Evolutionary conservation across 2,113 vertebrate genomes (phyloP).

Genomic region (Progne subis): DNA sequence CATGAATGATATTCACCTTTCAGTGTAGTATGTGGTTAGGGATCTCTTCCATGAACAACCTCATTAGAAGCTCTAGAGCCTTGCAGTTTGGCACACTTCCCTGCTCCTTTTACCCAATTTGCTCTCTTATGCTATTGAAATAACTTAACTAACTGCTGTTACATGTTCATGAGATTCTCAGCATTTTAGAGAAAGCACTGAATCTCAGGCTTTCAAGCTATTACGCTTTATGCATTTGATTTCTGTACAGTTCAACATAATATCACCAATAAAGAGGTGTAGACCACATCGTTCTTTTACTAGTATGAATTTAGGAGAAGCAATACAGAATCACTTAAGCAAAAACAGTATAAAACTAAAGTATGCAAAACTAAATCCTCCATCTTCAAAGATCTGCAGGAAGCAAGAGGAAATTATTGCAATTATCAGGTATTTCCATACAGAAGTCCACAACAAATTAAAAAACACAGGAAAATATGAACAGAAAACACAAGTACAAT

Average conservation of each 20-base stretch:
- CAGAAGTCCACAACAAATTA: background rate
- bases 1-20: accelerated
- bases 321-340: background rate
- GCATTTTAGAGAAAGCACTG: background rate
- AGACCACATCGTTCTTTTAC: background rate
- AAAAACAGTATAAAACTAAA: background rate
- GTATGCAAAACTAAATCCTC: background rate
- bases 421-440: background rate
- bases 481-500: background rate
- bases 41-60: background rate
- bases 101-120: background rate
- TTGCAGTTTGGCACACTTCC: background rate
- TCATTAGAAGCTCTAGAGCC: background rate
- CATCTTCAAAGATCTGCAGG: background rate
- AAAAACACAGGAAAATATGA: background rate
- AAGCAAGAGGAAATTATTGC: background rate
- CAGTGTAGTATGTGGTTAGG: background rate
- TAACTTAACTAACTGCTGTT: background rate
- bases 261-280: background rate
- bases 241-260: background rate
- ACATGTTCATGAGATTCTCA: background rate
- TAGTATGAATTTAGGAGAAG: background rate
- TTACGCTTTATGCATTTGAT: background rate
- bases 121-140: background rate
- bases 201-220: background rate